Conservation (phyloP, 2,113 vertebrate species). For the Elachura formosa region DNA sequence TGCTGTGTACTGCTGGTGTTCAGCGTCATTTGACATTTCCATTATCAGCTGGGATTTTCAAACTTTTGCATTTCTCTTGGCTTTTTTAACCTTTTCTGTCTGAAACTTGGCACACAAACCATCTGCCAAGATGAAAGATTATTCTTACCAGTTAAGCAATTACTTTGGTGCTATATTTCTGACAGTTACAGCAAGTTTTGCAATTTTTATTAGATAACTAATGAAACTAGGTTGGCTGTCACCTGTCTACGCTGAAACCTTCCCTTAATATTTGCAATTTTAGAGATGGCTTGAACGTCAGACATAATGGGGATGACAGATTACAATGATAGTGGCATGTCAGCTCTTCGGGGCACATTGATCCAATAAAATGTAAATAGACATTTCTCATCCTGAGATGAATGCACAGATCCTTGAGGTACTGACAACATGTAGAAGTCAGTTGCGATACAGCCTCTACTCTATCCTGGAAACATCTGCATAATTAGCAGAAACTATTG, state of each 20-base stretch:
- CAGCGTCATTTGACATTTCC: background rate
- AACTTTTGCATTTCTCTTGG: background rate
- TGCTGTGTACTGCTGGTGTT: background rate
- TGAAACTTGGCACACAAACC: background rate
- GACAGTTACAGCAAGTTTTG: conserved; percentile 22
- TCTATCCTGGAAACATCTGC: background rate
- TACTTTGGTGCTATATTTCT: background rate
- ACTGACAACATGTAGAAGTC: background rate
- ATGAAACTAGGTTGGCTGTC: conserved; percentile 29
- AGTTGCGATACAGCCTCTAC: accelerated
- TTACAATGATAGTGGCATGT: background rate
- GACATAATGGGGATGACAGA: conserved; percentile 27
- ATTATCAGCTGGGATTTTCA: background rate
- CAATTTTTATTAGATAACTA: background rate
- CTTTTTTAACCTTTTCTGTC: background rate
- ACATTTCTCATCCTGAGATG: conserved; percentile 16
- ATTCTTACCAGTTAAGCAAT: background rate
- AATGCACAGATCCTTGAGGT: background rate
- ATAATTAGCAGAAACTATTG: background rate
- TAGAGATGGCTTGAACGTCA: accelerated
- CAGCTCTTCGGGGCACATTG: background rate
- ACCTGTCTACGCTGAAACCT: background rate
- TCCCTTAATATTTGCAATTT: background rate
- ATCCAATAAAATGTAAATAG: conserved; percentile 33
- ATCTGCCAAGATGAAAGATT: conserved; percentile 11